Evolutionary conservation across 92 coral and sea anemone species (phyloP).

Genomic region (Umimayanthus chanpuru): DNA sequence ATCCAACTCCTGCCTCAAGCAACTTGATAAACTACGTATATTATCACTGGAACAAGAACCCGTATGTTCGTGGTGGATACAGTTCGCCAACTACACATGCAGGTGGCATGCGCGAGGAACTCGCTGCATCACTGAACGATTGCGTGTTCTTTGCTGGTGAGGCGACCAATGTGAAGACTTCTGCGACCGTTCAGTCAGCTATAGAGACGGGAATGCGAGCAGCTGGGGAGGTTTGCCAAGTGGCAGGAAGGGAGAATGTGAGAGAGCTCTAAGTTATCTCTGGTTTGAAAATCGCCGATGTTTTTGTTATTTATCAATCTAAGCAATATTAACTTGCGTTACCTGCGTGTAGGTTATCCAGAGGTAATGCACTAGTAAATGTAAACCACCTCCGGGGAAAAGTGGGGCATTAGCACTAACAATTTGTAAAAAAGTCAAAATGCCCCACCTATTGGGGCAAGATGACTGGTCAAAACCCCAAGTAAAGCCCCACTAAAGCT

Average conservation of each 20-base stretch:
- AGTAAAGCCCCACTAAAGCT: no score
- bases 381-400: no score
- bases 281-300: background rate
- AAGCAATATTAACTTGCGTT: no score
- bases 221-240: slow-evolving; percentile 71
- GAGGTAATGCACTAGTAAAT: no score
- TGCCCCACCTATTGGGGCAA: no score
- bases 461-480: no score
- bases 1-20: slow-evolving; percentile 71
- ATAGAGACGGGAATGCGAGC: slow-evolving; percentile 86
- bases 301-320: no score
- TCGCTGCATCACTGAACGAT: slow-evolving; percentile 73
- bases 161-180: slow-evolving; percentile 70
- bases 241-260: slow-evolving; percentile 28
- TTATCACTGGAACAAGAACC: slow-evolving; percentile 93
- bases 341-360: no score
- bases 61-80: slow-evolving; percentile 91
- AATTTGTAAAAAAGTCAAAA: no score
- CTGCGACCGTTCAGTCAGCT: slow-evolving; percentile 87
- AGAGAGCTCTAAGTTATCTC: no score
- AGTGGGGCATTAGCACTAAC: no score
- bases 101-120: slow-evolving; percentile 73
- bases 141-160: slow-evolving; percentile 94
- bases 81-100: slow-evolving; percentile 89
- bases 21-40: slow-evolving; percentile 71